These are phyloP conservation scores for Platygyra sinensis DNA, from an alignment of 64 coral and sea anemone genomes.

Conservation along the genomic window DNA sequence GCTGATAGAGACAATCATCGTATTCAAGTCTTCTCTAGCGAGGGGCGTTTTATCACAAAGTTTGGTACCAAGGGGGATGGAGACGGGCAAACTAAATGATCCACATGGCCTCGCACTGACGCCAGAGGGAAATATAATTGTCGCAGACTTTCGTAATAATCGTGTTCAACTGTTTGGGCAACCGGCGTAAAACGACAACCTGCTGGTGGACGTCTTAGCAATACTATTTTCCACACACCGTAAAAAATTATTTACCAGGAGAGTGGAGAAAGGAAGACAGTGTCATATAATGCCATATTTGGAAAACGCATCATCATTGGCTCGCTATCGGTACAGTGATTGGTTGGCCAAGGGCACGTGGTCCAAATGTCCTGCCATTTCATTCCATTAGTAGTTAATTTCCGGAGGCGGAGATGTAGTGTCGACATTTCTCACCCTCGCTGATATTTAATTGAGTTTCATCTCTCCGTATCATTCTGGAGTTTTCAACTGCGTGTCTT, in stretches of 20 bases:
- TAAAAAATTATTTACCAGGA: too few relatives aligned
- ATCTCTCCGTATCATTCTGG: too few relatives aligned
- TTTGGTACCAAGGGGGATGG: slow-evolving; percentile 99
- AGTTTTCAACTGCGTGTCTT: too few relatives aligned
- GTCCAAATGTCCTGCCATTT: neutral
- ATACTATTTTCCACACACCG: too few relatives aligned
- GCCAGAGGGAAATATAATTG: slow-evolving; percentile 84
- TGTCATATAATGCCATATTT: neutral
- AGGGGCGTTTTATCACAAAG: slow-evolving; percentile 90
- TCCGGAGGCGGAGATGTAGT: too few relatives aligned
- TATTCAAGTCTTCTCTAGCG: slow-evolving; percentile 92
- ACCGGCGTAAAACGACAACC: too few relatives aligned
- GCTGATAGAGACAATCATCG: slow-evolving; percentile 99
- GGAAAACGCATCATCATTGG: neutral
- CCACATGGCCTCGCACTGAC: slow-evolving; percentile 94
- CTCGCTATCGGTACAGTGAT: neutral
- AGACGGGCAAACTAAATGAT: slow-evolving; percentile 95
- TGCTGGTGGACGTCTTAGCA: too few relatives aligned
- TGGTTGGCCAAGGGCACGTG: neutral
- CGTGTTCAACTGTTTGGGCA: slow-evolving; percentile 84
- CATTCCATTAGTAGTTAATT: neutral
- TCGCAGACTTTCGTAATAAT: slow-evolving; percentile 98
- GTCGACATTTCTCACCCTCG: too few relatives aligned
- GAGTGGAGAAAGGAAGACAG: too few relatives aligned
- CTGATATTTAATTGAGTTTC: too few relatives aligned